Evolutionary conservation across 2,888 invertebrate species (phyloP).

Genomic region (Aproaerema taeniolella): DNA sequence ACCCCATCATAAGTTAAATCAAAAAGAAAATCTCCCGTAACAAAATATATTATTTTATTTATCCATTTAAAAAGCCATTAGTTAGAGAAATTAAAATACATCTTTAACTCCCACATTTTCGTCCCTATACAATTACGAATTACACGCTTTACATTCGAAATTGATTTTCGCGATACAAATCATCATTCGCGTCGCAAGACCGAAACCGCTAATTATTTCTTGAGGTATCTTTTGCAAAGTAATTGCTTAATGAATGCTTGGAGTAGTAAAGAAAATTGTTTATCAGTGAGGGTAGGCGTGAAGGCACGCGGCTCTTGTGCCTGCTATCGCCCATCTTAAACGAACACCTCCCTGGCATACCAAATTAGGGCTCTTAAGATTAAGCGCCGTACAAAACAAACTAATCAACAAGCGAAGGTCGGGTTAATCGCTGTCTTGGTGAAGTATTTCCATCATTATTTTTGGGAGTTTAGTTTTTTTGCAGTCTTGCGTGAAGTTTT

Average conservation of each 20-base stretch:
- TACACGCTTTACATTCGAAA: neutral
- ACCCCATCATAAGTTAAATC: too few species aligned
- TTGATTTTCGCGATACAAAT: slow-evolving; percentile 2
- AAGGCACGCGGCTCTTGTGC: slow-evolving; percentile 53
- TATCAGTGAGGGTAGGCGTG: slow-evolving; percentile 37
- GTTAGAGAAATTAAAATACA: too few species aligned
- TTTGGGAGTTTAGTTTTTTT: neutral
- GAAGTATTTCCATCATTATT: neutral
- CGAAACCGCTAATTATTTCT: slow-evolving; percentile 11
- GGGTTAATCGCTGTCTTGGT: slow-evolving; percentile 2
- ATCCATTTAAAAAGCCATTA: neutral
- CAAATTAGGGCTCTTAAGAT: slow-evolving; percentile 32
- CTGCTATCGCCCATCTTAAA: slow-evolving; percentile 56
- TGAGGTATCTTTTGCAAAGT: slow-evolving; percentile 12
- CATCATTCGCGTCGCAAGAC: neutral
- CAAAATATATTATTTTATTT: neutral
- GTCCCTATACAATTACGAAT: too few species aligned
- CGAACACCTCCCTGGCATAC: slow-evolving; percentile 52
- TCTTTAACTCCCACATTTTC: too few species aligned
- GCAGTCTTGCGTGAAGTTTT: neutral
- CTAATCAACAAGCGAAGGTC: slow-evolving; percentile 15
- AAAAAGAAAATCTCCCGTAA: too few species aligned
- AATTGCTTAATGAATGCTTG: slow-evolving; percentile 12
- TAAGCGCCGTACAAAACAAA: slow-evolving; percentile 23
- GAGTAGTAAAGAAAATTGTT: slow-evolving; percentile 17